Conservation (phyloP, 2,113 vertebrate species). For the Macquaria australasica region DNA sequence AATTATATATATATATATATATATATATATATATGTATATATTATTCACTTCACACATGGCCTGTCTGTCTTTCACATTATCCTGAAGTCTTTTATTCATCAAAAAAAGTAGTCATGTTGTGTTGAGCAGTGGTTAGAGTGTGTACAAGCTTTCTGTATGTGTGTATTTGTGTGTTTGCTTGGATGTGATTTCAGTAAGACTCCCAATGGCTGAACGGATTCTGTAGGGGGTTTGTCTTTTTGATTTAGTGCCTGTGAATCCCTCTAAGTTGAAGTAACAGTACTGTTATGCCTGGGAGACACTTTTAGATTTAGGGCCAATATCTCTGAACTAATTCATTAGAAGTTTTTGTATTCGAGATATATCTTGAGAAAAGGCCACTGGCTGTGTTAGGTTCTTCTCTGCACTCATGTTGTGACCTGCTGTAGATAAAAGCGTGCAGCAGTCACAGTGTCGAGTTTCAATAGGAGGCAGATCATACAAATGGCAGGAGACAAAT, state of each 20-base stretch:
- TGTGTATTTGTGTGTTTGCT: conserved; percentile 1
- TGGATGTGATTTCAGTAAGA: conserved; percentile 34
- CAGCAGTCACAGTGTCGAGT: conserved; percentile 47
- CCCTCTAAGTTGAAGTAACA: conserved; percentile 71
- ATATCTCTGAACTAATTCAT: conserved; percentile 35
- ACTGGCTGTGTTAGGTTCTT: conserved; percentile 32
- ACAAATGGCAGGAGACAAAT: conserved; percentile 54
- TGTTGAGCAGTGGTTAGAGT: neutral
- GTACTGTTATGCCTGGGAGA: conserved; percentile 56
- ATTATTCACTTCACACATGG: no score
- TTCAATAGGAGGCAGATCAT: conserved; percentile 65
- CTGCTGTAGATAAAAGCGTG: conserved; percentile 46
- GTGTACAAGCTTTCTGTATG: neutral
- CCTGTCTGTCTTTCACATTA: neutral
- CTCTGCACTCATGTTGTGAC: conserved; percentile 41
- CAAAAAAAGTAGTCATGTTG: neutral
- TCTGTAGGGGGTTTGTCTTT: conserved; percentile 51
- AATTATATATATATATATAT: no score
- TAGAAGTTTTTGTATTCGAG: conserved; percentile 46
- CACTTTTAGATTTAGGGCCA: conserved; percentile 1
- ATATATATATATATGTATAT: no score
- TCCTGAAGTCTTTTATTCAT: neutral
- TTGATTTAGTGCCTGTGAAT: conserved; percentile 71
- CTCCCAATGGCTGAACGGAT: conserved; percentile 35
- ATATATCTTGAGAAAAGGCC: conserved; percentile 35